phyloP scores from a whole-genome alignment of 2,888 invertebrate genomes.

The Iselma pallidipennis region DNA sequence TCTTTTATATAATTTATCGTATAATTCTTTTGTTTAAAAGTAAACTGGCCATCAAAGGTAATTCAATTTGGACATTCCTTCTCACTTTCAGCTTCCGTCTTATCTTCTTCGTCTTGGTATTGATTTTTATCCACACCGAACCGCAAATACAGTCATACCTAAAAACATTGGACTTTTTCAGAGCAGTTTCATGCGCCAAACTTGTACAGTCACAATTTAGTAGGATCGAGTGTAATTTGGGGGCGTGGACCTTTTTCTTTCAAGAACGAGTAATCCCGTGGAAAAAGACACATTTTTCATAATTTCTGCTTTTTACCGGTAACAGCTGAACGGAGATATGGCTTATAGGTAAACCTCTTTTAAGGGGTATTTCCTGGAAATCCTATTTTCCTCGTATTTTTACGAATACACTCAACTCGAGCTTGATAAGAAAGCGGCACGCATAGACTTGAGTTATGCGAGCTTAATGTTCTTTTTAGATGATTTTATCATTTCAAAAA shows the following conservation, averaged over 20 bases:
- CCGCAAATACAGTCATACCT: slow-evolving; percentile 46
- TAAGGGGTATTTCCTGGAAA: slow-evolving; percentile 32
- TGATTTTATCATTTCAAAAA: not conserved
- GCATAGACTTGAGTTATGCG: too few relatives aligned
- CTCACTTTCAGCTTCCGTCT: slow-evolving; percentile 47
- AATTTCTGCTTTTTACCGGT: slow-evolving; percentile 41
- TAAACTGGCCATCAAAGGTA: slow-evolving; percentile 10
- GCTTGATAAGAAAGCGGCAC: not conserved
- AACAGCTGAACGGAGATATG: slow-evolving; percentile 35
- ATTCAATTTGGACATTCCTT: slow-evolving; percentile 38
- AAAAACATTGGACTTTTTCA: slow-evolving; percentile 40
- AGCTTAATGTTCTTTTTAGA: not conserved
- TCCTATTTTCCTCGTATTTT: slow-evolving; percentile 36
- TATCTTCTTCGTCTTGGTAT: slow-evolving; percentile 41
- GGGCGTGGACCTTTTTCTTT: slow-evolving; percentile 39
- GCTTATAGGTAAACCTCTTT: slow-evolving; percentile 32
- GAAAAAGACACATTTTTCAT: slow-evolving; percentile 48
- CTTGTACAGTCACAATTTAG: slow-evolving; percentile 27
- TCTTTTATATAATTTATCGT: too few relatives aligned
- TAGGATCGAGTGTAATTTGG: slow-evolving; percentile 32
- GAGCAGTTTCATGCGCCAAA: slow-evolving; percentile 25
- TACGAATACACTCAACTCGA: slow-evolving; percentile 9
- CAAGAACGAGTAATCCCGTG: slow-evolving; percentile 44
- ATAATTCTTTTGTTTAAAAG: slow-evolving; percentile 15
- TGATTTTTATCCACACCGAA: slow-evolving; percentile 48